These are phyloP conservation scores for Diglossa cyanea DNA, from an alignment of 2,797 vertebrate genomes.

Conservation along the genomic window DNA sequence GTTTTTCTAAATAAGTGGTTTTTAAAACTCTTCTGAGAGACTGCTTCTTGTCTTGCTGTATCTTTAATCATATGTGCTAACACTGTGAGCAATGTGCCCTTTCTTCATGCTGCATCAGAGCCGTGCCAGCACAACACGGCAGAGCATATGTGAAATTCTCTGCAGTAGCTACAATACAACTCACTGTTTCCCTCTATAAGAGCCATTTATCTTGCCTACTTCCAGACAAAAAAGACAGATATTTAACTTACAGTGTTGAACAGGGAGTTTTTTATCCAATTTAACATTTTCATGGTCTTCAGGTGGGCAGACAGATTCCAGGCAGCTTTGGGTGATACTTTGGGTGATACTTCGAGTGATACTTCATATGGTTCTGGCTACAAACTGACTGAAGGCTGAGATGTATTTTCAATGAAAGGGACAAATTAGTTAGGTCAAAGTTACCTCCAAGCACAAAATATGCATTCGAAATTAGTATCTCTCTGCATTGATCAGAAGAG, in stretches of 20 bases:
- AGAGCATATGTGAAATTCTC: conserved; percentile 23
- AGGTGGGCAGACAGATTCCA: background rate
- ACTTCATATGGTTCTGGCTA: background rate
- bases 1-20: conserved; percentile 57
- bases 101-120: background rate
- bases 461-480: background rate
- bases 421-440: background rate
- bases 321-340: background rate
- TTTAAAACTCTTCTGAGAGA: conserved; percentile 24
- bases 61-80: conserved; percentile 23
- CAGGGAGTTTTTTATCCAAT: background rate
- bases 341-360: too few relatives aligned
- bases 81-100: conserved; percentile 11
- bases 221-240: background rate
- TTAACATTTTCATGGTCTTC: background rate
- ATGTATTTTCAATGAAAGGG: background rate
- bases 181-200: background rate
- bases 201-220: background rate
- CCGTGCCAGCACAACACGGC: background rate
- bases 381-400: background rate
- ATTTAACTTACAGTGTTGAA: background rate
- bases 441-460: background rate
- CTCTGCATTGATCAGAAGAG: background rate
- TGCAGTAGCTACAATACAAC: background rate
- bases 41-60: conserved; percentile 13